These are phyloP conservation scores for Tipula helvola DNA, from an alignment of 2,888 invertebrate genomes.

Conservation along the genomic window DNA sequence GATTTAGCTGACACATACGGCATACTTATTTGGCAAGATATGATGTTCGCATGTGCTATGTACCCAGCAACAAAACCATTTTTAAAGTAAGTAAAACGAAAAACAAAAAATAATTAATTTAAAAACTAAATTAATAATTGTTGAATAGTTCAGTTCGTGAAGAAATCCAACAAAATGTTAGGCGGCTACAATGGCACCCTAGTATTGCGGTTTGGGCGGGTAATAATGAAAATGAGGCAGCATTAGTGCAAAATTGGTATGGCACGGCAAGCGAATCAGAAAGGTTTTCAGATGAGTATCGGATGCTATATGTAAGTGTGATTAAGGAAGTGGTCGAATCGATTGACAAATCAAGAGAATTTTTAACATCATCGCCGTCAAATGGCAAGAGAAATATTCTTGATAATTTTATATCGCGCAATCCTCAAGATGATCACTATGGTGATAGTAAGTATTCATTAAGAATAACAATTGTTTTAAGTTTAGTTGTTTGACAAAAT, in stretches of 20 bases:
- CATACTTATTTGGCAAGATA: slow-evolving; percentile 93
- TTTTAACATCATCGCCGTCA: slow-evolving; percentile 81
- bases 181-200: slow-evolving; percentile 72
- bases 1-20: slow-evolving; percentile 75
- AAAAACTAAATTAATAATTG: not conserved
- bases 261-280: slow-evolving; percentile 38
- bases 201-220: slow-evolving; percentile 86
- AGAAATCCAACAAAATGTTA: slow-evolving; percentile 73
- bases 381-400: slow-evolving; percentile 64
- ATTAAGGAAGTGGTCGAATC: slow-evolving; percentile 51
- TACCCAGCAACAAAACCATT: slow-evolving; percentile 70
- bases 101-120: not conserved
- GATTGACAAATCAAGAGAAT: slow-evolving; percentile 52
- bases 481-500: not conserved
- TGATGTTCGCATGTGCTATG: slow-evolving; percentile 93
- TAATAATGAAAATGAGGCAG: slow-evolving; percentile 95
- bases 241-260: slow-evolving; percentile 73
- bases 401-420: slow-evolving; percentile 62
- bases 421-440: slow-evolving; percentile 66
- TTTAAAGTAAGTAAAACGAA: slow-evolving; percentile 39
- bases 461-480: not conserved
- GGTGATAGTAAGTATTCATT: slow-evolving; percentile 59
- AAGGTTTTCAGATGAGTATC: slow-evolving; percentile 61
- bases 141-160: slow-evolving; percentile 45
- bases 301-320: slow-evolving; percentile 68